Percentiles rank a stretch among this genome's conserved stretches.
Evolutionary conservation across 1,140 invertebrate genomes (phyloP).

Genomic region (Drosophila nannoptera): DNA sequence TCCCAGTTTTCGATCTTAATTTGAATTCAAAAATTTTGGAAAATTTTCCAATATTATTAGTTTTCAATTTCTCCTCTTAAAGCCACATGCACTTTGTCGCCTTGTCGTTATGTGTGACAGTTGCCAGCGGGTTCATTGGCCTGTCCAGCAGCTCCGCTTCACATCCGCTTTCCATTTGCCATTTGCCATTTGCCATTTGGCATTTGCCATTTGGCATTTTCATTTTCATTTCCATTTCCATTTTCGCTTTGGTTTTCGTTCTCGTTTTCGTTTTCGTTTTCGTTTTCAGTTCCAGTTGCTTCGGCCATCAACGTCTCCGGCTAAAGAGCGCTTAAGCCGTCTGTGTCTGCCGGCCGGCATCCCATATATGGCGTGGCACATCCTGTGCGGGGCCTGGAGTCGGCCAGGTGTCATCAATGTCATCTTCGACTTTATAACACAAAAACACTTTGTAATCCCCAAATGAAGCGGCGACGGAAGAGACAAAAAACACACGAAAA

Average conservation of each 20-base stretch:
- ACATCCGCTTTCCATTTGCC: constrained; percentile 2
- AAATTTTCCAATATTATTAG: too few species aligned
- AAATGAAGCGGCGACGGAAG: constrained; percentile 68
- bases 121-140: too few species aligned
- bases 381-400: constrained; percentile 39
- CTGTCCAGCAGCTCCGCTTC: neutral
- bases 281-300: constrained; percentile 21
- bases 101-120: too few species aligned
- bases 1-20: too few species aligned
- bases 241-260: neutral
- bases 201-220: neutral
- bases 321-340: constrained; percentile 52
- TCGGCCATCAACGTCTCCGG: constrained; percentile 22
- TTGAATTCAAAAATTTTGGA: too few species aligned
- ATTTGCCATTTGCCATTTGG: too few species aligned
- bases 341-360: constrained; percentile 27
- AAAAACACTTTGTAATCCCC: constrained; percentile 77
- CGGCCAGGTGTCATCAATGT: constrained; percentile 75
- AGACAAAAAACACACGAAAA: constrained; percentile 5
- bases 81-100: too few species aligned
- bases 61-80: too few species aligned
- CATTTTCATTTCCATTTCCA: neutral
- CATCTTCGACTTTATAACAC: constrained; percentile 78
- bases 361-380: neutral
- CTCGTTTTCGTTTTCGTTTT: constrained; percentile 3